These are phyloP conservation scores for Tinamus major DNA, from an alignment of 2,797 vertebrate genomes.

Conservation along the genomic window DNA sequence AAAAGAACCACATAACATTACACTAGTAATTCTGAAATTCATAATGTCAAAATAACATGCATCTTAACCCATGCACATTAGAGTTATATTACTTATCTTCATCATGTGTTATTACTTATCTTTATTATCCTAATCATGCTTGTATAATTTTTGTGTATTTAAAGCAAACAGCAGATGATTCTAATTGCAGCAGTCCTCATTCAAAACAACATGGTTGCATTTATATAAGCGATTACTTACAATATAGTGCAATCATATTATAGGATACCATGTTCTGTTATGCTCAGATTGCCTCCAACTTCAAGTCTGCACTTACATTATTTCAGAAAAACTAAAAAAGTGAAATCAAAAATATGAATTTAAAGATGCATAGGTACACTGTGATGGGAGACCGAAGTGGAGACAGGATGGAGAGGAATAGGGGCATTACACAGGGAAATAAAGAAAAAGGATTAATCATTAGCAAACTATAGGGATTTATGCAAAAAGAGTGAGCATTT, in stretches of 20 bases:
- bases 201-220: background rate
- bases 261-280: background rate
- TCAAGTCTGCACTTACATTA: background rate
- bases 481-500: background rate
- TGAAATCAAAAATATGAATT: background rate
- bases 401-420: background rate
- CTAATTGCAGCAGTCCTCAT: background rate
- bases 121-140: background rate
- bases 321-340: background rate
- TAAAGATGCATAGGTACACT: background rate
- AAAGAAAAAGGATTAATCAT: background rate
- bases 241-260: background rate
- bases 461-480: background rate
- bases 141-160: constrained; percentile 1
- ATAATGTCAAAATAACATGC: background rate
- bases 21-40: background rate
- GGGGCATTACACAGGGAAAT: background rate
- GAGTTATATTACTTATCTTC: background rate
- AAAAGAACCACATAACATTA: background rate
- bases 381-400: background rate
- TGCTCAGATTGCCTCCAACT: background rate
- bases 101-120: background rate
- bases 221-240: background rate
- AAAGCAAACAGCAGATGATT: background rate
- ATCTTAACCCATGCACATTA: background rate